A percentile compares a stretch with the other conserved stretches of the same genome.
Evolutionary conservation across 2,888 invertebrate genomes (phyloP).

Genomic region (Agrilus biguttatus): DNA sequence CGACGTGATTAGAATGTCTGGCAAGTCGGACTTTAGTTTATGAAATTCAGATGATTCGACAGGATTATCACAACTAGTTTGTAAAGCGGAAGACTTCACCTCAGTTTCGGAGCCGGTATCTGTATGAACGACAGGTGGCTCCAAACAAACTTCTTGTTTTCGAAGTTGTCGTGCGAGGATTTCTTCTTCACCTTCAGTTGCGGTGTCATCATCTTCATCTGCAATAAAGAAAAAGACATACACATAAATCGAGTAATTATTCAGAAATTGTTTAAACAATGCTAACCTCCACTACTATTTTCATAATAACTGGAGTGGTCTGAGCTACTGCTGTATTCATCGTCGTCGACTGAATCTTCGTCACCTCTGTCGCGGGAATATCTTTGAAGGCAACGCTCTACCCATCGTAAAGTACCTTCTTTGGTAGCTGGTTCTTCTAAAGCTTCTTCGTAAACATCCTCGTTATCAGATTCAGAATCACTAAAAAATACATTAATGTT

Average conservation of each 20-base stretch:
- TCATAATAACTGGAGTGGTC: conserved; percentile 35
- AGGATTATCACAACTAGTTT: conserved; percentile 7
- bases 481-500: conserved; percentile 18
- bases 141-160: conserved; percentile 51
- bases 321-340: conserved; percentile 25
- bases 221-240: conserved; percentile 16
- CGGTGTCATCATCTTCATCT: conserved; percentile 55
- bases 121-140: conserved; percentile 46
- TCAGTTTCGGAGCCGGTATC: conserved; percentile 57
- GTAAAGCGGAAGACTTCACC: conserved; percentile 38
- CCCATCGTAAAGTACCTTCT: conserved; percentile 52
- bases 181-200: conserved; percentile 58
- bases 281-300: conserved; percentile 34
- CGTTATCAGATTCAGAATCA: conserved; percentile 47
- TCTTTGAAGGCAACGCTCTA: conserved; percentile 50
- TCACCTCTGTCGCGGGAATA: conserved; percentile 27
- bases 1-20: conserved; percentile 14
- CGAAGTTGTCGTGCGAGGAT: conserved; percentile 50
- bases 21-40: conserved; percentile 10
- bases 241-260: conserved; percentile 1
- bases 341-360: conserved; percentile 24
- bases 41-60: conserved; percentile 2
- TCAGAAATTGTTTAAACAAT: conserved; percentile 2
- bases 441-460: conserved; percentile 53
- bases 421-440: conserved; percentile 48